Percentiles rank a stretch among this genome's conserved stretches.
phyloP scores from a whole-genome alignment of 1,140 invertebrate genomes.

The Manduca sexta region DNA sequence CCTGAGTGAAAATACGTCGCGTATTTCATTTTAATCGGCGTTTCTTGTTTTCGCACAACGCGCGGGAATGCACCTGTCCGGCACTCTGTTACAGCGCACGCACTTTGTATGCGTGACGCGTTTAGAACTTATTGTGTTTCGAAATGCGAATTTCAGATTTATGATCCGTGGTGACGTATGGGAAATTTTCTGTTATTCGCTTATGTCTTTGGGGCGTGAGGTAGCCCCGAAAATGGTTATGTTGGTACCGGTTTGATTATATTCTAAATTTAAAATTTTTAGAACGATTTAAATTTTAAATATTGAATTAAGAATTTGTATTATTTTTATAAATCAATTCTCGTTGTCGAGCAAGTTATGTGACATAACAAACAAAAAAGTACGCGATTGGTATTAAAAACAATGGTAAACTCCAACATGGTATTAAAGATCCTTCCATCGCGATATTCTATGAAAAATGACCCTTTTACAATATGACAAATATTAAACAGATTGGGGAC shows the following conservation, averaged over 20 bases:
- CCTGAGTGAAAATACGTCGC: slow-evolving; percentile 27
- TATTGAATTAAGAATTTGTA: no score
- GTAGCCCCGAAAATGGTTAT: no score
- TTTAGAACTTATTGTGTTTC: slow-evolving; percentile 16
- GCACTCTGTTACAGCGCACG: slow-evolving; percentile 33
- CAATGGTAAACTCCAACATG: no score
- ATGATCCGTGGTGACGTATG: not conserved
- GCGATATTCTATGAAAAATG: no score
- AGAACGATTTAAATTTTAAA: no score
- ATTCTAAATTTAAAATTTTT: no score
- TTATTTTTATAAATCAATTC: no score
- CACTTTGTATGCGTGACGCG: slow-evolving; percentile 19
- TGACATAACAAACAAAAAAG: no score
- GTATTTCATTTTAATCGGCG: slow-evolving; percentile 53
- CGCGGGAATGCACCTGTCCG: slow-evolving; percentile 43
- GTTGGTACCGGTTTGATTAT: no score
- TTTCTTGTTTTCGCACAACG: slow-evolving; percentile 42
- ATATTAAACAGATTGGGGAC: not conserved
- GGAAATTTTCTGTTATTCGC: slow-evolving; percentile 1
- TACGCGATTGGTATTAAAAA: no score
- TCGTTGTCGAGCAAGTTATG: no score
- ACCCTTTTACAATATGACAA: not conserved
- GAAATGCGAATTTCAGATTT: slow-evolving; percentile 5
- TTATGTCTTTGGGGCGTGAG: not conserved
- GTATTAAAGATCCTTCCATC: no score